Conservation (phyloP, 2,888 invertebrate species). For the Melieria omissa region DNA sequence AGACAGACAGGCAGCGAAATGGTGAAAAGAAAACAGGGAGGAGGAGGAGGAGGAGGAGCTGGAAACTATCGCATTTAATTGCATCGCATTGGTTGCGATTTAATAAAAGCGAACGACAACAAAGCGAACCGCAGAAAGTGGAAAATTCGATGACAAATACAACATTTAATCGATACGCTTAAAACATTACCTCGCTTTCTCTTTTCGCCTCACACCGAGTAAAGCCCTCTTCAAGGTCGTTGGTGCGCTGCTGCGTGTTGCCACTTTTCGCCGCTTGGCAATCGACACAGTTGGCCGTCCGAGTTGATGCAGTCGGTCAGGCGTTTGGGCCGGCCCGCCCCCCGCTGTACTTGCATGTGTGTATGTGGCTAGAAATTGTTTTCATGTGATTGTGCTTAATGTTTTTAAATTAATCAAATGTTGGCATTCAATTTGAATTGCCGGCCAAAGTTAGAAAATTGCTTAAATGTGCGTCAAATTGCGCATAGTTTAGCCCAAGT, state of each 20-base stretch:
- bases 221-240: conserved; percentile 30
- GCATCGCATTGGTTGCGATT: too few species aligned
- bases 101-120: too few species aligned
- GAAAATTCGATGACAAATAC: conserved; percentile 1
- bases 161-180: conserved; percentile 20
- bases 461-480: not conserved
- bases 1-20: too few species aligned
- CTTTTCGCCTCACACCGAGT: conserved; percentile 1
- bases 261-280: not conserved
- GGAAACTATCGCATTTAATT: too few species aligned
- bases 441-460: not conserved
- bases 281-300: not conserved
- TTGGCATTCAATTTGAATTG: not conserved
- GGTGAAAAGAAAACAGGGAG: too few species aligned
- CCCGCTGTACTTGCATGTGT: not conserved
- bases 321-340: too few species aligned
- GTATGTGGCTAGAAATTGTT: not conserved
- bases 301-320: too few species aligned
- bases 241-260: conserved; percentile 9
- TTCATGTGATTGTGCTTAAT: conserved; percentile 1
- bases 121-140: too few species aligned
- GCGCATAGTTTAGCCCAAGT: not conserved
- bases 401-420: conserved; percentile 10
- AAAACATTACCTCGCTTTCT: too few species aligned
- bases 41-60: too few species aligned